Base-by-base conservation (phyloP, 2,113 vertebrate genomes). In the Urocynchramus pylzowi region DNA sequence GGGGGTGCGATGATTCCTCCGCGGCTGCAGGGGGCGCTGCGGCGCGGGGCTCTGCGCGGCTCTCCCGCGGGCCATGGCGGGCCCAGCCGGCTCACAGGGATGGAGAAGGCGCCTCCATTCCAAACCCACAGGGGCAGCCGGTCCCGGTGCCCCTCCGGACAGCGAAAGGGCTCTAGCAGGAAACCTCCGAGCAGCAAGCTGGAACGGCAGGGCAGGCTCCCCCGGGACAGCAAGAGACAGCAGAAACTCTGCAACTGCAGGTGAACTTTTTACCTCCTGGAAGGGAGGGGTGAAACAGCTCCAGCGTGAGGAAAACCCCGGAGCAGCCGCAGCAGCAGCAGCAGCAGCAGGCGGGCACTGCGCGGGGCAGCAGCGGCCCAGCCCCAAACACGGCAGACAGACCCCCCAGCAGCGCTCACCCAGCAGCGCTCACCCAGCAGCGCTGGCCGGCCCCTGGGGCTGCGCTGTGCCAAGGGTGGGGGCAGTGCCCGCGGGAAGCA, bases 1-100 rank as follows among this genome's bases (percentile, higher is more conserved):
- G 35, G 10, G 5, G 45, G 13, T 17, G 47, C 7, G 1, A 2
- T 2, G 35, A 30, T 16, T 11, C 35, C 5, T 14, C 45, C 3
- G 4, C 10, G 15, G 19, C 47, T 17, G 35, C 30, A 54, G 53
- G 53, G 53, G 53, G 53, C 30, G 53, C 53, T 54, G 53, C 13
- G 18, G 28, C 10, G 16, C 6, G 16, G 10, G 26, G n/a, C n/a
- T 3, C 49, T 15, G 14, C 14, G 13, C 14, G 8, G 8, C 24
- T 50, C 23, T 8, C 37, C 14, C 6, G 2, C 5, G 6, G 14
- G 16, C 19, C 39, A 13, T 24, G 49, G 49, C 8, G 7, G 26
- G 4, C 3, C 3, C 67, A 37, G 65, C 13, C 9, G 9, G 44
- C 44, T 20, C 44, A 45, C 44, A 20, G 44, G 19, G 44, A 45